These are phyloP conservation scores for Micromys minutus DNA, from an alignment of 2,113 vertebrate genomes.

Conservation along the genomic window DNA sequence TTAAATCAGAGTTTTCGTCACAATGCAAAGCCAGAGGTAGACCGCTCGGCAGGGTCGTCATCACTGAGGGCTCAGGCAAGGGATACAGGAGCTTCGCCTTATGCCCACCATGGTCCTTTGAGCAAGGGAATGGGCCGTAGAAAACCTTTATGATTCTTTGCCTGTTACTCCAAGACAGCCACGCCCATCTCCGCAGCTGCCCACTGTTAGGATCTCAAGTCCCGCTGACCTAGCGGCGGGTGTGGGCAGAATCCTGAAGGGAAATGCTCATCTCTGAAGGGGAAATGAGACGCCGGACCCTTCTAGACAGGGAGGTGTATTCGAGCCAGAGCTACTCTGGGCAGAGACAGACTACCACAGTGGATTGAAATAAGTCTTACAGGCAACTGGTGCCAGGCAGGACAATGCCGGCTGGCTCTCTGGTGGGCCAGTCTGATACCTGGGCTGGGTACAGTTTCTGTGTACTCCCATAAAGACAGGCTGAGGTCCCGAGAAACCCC, in stretches of 20 bases:
- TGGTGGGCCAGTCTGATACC: neutral
- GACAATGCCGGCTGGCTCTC: neutral
- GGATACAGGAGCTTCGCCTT: neutral
- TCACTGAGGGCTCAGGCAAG: neutral
- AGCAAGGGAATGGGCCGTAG: neutral
- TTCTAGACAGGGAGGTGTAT: neutral
- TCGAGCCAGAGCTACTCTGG: neutral
- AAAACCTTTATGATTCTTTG: neutral
- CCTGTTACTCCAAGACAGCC: neutral
- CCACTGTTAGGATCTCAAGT: rapidly evolving
- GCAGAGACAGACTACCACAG: neutral
- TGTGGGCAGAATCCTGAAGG: neutral
- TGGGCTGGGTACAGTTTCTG: neutral
- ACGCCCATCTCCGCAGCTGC: neutral
- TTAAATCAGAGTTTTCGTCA: neutral
- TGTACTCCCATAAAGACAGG: neutral
- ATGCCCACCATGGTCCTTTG: neutral
- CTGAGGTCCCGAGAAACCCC: neutral
- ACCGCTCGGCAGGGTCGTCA: neutral
- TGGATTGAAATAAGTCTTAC: neutral
- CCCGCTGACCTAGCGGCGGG: neutral
- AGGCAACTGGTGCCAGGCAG: neutral
- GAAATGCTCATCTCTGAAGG: neutral
- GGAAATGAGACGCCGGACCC: rapidly evolving
- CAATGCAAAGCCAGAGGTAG: neutral